Conservation (phyloP, 2,888 invertebrate genomes). For the Acanthopleura granulata region DNA sequence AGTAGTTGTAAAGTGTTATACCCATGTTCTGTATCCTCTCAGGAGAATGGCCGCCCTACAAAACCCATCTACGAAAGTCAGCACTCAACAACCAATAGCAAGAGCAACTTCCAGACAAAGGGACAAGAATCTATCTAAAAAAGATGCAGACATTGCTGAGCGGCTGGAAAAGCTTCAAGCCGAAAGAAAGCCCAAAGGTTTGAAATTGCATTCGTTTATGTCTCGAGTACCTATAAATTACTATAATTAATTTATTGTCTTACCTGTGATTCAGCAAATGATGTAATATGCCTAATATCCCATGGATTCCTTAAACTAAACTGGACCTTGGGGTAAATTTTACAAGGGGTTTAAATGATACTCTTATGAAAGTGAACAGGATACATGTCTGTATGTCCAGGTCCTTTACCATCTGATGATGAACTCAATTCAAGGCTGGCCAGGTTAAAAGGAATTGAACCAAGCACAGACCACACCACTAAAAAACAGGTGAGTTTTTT, state of each 20-base stretch:
- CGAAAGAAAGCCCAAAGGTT: conserved; percentile 8
- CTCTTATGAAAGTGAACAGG: too few species aligned
- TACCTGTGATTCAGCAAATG: too few species aligned
- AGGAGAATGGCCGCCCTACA: conserved; percentile 57
- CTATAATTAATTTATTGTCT: too few species aligned
- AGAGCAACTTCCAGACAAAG: conserved; percentile 17
- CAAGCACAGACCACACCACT: conserved; percentile 13
- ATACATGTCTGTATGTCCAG: background rate
- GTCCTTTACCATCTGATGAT: conserved; percentile 29
- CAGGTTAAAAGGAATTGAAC: conserved; percentile 68
- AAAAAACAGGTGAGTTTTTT: too few species aligned
- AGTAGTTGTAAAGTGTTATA: background rate
- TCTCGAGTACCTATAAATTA: too few species aligned
- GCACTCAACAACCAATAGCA: background rate
- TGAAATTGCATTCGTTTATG: background rate
- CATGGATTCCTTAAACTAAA: too few species aligned
- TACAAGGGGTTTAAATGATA: too few species aligned
- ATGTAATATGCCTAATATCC: too few species aligned
- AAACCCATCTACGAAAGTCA: conserved; percentile 9
- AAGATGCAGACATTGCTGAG: conserved; percentile 60
- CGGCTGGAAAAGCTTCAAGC: conserved; percentile 58
- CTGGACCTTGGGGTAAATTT: too few species aligned
- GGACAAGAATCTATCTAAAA: conserved; percentile 40
- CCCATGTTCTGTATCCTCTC: background rate
- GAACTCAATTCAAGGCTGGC: conserved; percentile 45